Evolutionary conservation across 1,140 invertebrate genomes (phyloP).

Genomic region (Alviniconcha marisindica): DNA sequence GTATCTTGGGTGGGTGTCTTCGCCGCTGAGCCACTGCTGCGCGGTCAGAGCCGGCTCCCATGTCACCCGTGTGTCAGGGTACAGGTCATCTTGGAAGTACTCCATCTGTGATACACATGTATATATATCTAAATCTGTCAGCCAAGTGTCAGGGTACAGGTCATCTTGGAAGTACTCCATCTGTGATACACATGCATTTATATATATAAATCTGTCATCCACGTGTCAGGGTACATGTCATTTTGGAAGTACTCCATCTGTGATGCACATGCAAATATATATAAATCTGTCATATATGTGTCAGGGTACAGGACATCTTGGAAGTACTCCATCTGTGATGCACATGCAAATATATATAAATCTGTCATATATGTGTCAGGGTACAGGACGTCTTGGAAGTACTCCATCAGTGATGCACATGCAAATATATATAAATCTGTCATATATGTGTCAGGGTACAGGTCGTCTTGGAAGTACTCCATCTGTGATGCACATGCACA

Average conservation of each 20-base stretch:
- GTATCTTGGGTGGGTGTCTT: slow-evolving; percentile 80
- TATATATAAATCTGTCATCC: too few species aligned
- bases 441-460: slow-evolving; percentile 93
- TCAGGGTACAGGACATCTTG: slow-evolving; percentile 97
- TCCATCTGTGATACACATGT: slow-evolving; percentile 84
- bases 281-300: slow-evolving; percentile 88
- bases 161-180: slow-evolving; percentile 97
- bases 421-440: too few species aligned
- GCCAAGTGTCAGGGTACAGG: slow-evolving; percentile 92
- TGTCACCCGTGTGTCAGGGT: slow-evolving; percentile 91
- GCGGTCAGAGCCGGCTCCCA: slow-evolving; percentile 88
- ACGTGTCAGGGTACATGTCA: slow-evolving; percentile 94
- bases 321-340: slow-evolving; percentile 90
- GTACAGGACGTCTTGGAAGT: slow-evolving; percentile 97
- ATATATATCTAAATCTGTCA: too few species aligned
- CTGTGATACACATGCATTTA: slow-evolving; percentile 80
- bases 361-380: slow-evolving; percentile 90
- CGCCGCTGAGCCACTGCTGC: slow-evolving; percentile 84
- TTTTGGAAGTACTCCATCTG: slow-evolving; percentile 97
- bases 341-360: too few species aligned
- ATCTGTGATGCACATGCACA: slow-evolving; percentile 82
- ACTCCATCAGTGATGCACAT: slow-evolving; percentile 84
- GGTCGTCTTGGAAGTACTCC: slow-evolving; percentile 96
- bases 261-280: too few species aligned
- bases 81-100: slow-evolving; percentile 97